Base-by-base conservation (phyloP, 2,113 vertebrate genomes). In the Addax nasomaculatus region DNA sequence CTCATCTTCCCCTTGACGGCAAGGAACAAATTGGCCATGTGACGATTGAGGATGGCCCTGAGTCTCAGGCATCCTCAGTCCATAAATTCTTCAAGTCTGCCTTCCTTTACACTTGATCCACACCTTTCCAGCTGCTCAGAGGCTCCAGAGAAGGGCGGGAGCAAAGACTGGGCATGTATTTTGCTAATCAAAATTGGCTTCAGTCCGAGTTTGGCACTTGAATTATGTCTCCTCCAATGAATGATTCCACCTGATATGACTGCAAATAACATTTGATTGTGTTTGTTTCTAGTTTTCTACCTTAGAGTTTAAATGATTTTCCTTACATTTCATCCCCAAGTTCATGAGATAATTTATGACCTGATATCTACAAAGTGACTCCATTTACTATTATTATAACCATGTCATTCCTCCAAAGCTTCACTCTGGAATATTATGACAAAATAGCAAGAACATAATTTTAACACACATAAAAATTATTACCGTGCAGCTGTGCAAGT, bases 321-420 rank as follows among this genome's bases (percentile, higher is more conserved):
- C 60, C 85, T 90, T 93, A 45, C 33, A 88, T 97, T 95, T 91
- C 93, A 96, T 96, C 88, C 92, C 84, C 93, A 98, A 95, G 96
- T 98, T 98, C 97, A 39, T 93, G 98, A 97, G 89, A 98, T 96
- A 97, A 98, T 89, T 84, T 67, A 83, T 98, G 95, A 84, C 88
- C 30, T 58, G 95, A 96, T 95, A 90, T 80, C 86, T 84, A 87
- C 79, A 57, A 85, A 58, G n/a, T 51, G 89, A 97, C 96, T 98
- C 94, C 89, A 89, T 97, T 96, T 92, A 85, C 96, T 98, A 79
- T 93, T 97, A 97, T 97, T 98, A 97, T 85, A 98, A 58, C 98
- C 96, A 87, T 98, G 97, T 93, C 95, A 97, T 33, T 96, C 97
- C 96, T 98, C 93, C 97, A 98, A 98, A 98, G 94, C 93, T 98